A percentile compares a stretch with the other conserved stretches of the same genome.
These are phyloP conservation scores for Formica aserva DNA, from an alignment of 2,888 invertebrate species.

Conservation along the genomic window DNA sequence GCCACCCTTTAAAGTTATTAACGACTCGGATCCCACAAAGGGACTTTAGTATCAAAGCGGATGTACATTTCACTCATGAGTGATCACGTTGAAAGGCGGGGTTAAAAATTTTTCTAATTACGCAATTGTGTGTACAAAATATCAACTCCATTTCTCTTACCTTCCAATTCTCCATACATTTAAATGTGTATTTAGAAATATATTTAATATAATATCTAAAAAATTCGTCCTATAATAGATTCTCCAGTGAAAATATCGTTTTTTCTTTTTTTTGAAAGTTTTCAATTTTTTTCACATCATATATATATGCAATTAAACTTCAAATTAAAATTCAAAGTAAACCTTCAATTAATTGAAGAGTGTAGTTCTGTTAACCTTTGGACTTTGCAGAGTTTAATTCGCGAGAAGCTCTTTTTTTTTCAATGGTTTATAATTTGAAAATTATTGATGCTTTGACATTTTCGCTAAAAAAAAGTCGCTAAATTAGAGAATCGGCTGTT, in stretches of 20 bases:
- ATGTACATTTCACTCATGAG: conserved; percentile 21
- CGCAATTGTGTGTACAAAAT: not conserved
- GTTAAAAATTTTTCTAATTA: conserved; percentile 12
- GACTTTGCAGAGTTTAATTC: not conserved
- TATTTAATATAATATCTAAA: not conserved
- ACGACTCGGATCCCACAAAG: conserved; percentile 34
- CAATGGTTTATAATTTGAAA: not conserved
- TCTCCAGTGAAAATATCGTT: not conserved
- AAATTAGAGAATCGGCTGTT: not conserved
- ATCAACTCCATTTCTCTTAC: not conserved
- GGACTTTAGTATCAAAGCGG: conserved; percentile 32
- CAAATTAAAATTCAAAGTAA: not conserved
- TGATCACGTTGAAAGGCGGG: not conserved
- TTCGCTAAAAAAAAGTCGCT: not conserved
- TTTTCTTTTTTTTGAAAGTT: not conserved
- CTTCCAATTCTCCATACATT: not conserved
- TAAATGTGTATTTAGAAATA: not conserved
- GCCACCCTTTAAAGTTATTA: conserved; percentile 29
- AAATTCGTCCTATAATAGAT: not conserved
- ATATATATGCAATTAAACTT: not conserved
- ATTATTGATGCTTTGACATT: not conserved
- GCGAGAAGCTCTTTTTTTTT: not conserved
- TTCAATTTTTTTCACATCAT: not conserved
- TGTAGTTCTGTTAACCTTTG: not conserved
- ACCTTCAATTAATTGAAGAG: not conserved